These are phyloP conservation scores for Drosophila kohkoa DNA, from an alignment of 1,140 invertebrate genomes.

Conservation along the genomic window DNA sequence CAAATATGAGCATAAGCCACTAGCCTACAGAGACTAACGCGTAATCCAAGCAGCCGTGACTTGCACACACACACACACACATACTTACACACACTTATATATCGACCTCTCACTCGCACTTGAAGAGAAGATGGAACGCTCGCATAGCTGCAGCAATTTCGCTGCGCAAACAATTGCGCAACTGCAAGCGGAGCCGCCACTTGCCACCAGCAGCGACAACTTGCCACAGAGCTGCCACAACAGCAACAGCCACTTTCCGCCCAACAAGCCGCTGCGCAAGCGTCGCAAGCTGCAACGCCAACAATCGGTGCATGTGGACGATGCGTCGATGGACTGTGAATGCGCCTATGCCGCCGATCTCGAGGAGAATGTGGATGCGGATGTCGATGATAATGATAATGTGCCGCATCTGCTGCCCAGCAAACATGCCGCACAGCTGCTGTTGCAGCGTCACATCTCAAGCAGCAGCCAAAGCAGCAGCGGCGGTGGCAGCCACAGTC, in stretches of 20 bases:
- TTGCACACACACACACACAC: constrained; percentile 21
- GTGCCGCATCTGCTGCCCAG: constrained; percentile 16
- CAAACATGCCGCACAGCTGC: constrained; percentile 15
- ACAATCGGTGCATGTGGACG: constrained; percentile 51
- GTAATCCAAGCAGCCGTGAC: constrained; percentile 75
- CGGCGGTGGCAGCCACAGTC: neutral
- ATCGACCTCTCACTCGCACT: neutral
- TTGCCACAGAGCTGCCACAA: constrained; percentile 29
- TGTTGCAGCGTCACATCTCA: constrained; percentile 40
- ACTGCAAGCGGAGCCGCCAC: constrained; percentile 15
- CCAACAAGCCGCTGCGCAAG: constrained; percentile 65
- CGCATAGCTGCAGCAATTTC: constrained; percentile 73
- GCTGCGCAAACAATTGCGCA: constrained; percentile 33
- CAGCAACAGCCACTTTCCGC: constrained; percentile 56
- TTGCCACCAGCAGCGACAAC: constrained; percentile 64
- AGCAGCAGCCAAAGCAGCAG: constrained; percentile 20
- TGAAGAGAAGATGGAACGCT: constrained; percentile 59
- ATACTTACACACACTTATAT: neutral
- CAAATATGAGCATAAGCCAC: constrained; percentile 69
- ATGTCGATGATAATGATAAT: constrained; percentile 6
- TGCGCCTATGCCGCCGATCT: constrained; percentile 70
- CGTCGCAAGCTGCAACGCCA: constrained; percentile 67
- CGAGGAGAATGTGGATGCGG: constrained; percentile 61
- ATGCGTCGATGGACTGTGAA: constrained; percentile 48
- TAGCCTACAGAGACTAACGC: neutral